Base-by-base conservation (phyloP, 2,797 vertebrate species). In the Gadopsis bispinosus region DNA sequence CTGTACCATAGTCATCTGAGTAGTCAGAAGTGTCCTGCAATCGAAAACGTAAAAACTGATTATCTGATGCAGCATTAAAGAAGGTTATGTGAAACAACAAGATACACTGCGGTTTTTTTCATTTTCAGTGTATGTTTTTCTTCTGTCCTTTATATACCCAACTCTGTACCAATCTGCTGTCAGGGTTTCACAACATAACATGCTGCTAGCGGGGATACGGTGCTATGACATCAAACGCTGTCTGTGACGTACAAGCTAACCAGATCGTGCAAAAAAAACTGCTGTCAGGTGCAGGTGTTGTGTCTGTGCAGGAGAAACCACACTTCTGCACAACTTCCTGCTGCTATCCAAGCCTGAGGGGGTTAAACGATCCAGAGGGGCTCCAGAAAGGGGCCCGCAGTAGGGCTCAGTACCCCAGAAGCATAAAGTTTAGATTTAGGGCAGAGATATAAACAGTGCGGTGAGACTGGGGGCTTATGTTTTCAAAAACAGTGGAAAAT, bases 311-410 rank as follows among this genome's bases (percentile, higher is more conserved):
- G 73, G 87, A 85, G 82, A 92, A 95, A 95, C 94, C 94, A 85
- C 94, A 94, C 43, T 39, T 82, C 75, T 75, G 85, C 86, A 89
- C 86, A 65, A 73, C 91, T 94, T 95, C 94, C 95, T 94, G 90
- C 84, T 72, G 63, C 75, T 71, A 80, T 87, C 88, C 87, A 79
- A 79, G 64, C 55, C 66, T 69, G 66, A 11, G 59, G 53, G 51
- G 53, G 62, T 20, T 63, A 22, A 80, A 73, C 20, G 12, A 87
- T 86, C 87, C 82, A 10, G 67, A 89, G 90, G 92, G 90, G 89
- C 87, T 87, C 68, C 50, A 83, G 67, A 79, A 69, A 77, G 89
- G 89, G 86, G 77, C 70, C 70, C 31, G 2, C 67, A 43, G 54
- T 66, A 77, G 43, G 81, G 51, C 63, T 59, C 68, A 54, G 76